Base-by-base conservation (phyloP, 2,113 vertebrate species). In the Motacilla tschutschensis region DNA sequence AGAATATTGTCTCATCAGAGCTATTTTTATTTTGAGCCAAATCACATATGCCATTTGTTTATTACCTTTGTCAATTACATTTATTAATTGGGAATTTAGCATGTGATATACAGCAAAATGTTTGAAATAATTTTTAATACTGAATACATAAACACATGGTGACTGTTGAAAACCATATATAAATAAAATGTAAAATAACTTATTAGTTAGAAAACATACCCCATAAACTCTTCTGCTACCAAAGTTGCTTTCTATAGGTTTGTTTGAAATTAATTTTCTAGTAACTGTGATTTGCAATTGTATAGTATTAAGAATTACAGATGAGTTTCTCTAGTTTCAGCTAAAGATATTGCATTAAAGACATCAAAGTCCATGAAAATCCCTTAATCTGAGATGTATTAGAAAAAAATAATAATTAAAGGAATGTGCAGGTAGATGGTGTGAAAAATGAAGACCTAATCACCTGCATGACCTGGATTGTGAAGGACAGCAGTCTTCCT, bases 101-200 rank as follows among this genome's bases (percentile, higher is more conserved):
- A 5, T 78, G 46, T 72, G 35, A 76, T 62, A 25, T 50, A 62
- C 47, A 65, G 47, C 12, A 76, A 92, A 92, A 70, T 57, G 21
- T 17, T 44, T 67, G 43, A 64, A 92, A 64, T 65, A 28, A 75
- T 60, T 85, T 53, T 79, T 26, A 71, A 82, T 79, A 72, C 17
- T 57, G 22, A 90, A 72, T 69, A 58, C 17, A 22, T 26, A 62
- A 92, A 26, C 79, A 87, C 82, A 89, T 70, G 64, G 72, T 76
- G 12, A 73, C 67, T 69, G 50, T 62, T 84, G 63, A 87, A 94
- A 94, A 60, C 11, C 40, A 38, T 41, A 79, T 66, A 76, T 69
- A 91, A 87, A 87, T 87, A 76, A 83, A 93, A 87, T 35, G 5
- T 33, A 65, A 82, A 84, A 60, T 35, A 86, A 41, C 8, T 64